Evolutionary conservation across 2,888 invertebrate genomes (phyloP).

Genomic region (Amitus sp.): DNA sequence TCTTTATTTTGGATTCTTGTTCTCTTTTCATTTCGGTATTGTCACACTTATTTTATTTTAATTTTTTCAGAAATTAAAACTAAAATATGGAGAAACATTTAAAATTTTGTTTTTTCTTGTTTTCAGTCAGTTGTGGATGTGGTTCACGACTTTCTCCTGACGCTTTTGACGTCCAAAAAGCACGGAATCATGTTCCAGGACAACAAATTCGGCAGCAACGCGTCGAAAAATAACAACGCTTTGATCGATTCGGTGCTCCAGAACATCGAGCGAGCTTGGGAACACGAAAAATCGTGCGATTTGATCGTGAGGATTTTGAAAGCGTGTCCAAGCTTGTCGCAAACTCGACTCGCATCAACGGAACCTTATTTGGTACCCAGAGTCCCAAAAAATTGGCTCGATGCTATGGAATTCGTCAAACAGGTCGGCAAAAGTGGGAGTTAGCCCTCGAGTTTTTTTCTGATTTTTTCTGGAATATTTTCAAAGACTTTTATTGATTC

Average conservation of each 20-base stretch:
- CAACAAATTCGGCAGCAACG: slow-evolving; percentile 70
- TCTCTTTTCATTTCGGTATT: too few species aligned
- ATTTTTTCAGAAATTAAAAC: too few species aligned
- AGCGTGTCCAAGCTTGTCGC: slow-evolving; percentile 79
- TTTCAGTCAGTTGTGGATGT: slow-evolving; percentile 68
- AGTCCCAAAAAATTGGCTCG: slow-evolving; percentile 57
- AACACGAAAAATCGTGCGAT: slow-evolving; percentile 72
- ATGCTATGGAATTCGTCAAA: slow-evolving; percentile 54
- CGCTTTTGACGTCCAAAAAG: slow-evolving; percentile 80
- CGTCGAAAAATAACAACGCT: slow-evolving; percentile 68
- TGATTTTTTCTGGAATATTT: too few species aligned
- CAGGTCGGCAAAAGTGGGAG: too few species aligned
- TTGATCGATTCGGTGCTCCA: slow-evolving; percentile 73
- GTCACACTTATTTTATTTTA: too few species aligned
- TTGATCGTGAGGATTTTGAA: slow-evolving; percentile 73
- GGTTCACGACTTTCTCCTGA: slow-evolving; percentile 77
- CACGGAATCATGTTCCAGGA: slow-evolving; percentile 82
- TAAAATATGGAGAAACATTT: not conserved
- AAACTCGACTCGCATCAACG: slow-evolving; percentile 71
- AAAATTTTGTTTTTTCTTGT: slow-evolving; percentile 15
- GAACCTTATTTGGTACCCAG: slow-evolving; percentile 72
- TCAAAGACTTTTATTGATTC: too few species aligned
- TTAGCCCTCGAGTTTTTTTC: too few species aligned
- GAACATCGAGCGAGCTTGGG: slow-evolving; percentile 76
- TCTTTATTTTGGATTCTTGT: too few species aligned